Percentiles rank a stretch among this genome's conserved stretches.
phyloP scores from a whole-genome alignment of 1,140 invertebrate genomes.

The Asbolus verrucosus region DNA sequence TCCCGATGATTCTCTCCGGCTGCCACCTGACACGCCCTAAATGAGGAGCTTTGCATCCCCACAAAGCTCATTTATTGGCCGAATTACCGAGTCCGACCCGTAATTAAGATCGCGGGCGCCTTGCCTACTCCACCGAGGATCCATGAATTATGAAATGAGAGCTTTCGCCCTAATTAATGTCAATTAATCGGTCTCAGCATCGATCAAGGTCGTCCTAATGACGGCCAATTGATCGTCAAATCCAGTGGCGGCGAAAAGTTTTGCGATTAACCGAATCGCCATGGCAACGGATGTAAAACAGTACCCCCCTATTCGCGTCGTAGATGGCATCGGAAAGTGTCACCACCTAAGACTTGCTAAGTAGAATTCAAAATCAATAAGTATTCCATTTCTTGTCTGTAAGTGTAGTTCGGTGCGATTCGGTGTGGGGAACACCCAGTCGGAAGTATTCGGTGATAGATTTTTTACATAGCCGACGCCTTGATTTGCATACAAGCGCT shows the following conservation, averaged over 20 bases:
- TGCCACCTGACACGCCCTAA: conserved; percentile 45
- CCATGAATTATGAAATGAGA: no score
- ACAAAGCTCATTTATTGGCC: conserved; percentile 26
- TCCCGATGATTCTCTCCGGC: conserved; percentile 41
- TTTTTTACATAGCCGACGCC: conserved; percentile 59
- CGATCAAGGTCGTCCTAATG: no score
- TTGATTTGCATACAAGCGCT: conserved; percentile 58
- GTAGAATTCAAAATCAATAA: conserved; percentile 63
- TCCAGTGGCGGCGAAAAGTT: no score
- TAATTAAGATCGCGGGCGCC: not conserved
- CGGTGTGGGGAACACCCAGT: conserved; percentile 51
- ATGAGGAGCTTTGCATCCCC: conserved; percentile 26
- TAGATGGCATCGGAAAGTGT: conserved; percentile 56
- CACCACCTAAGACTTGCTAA: conserved; percentile 61
- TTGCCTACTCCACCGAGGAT: no score
- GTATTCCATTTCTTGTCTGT: conserved; percentile 61
- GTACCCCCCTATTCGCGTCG: not conserved
- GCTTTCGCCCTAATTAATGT: no score
- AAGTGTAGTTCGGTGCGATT: conserved; percentile 56
- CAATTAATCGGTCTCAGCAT: no score
- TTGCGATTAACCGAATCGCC: not conserved
- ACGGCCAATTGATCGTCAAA: no score
- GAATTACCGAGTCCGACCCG: conserved; percentile 18
- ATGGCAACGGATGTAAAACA: conserved; percentile 17
- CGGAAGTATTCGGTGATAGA: conserved; percentile 59